Conservation (phyloP, 1,140 invertebrate species). For the Aphidius gifuensis region DNA sequence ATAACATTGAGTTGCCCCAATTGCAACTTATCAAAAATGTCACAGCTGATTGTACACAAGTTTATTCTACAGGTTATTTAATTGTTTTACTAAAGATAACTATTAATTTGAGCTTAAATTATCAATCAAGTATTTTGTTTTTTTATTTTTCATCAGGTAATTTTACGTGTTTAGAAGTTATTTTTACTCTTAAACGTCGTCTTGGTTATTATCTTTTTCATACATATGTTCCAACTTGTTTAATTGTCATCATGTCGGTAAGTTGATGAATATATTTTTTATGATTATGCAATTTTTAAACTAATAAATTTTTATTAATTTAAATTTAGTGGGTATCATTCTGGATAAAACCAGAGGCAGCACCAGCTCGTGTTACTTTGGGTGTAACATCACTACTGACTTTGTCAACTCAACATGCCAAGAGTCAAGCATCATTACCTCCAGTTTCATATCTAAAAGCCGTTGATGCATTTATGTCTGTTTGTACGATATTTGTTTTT, state of each 20-base stretch:
- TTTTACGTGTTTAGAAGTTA: constrained; percentile 83
- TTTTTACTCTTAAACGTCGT: constrained; percentile 80
- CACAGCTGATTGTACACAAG: constrained; percentile 84
- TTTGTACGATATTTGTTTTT: constrained; percentile 88
- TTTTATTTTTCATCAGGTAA: constrained; percentile 62
- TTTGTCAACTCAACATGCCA: constrained; percentile 86
- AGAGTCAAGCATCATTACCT: constrained; percentile 82
- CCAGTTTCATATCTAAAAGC: constrained; percentile 89
- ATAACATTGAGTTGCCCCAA: constrained; percentile 84
- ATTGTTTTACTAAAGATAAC: constrained; percentile 8
- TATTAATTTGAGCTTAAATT: not conserved
- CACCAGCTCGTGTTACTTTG: constrained; percentile 82
- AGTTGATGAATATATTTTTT: constrained; percentile 44
- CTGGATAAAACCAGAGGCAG: constrained; percentile 89
- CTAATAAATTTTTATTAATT: not conserved
- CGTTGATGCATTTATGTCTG: constrained; percentile 88
- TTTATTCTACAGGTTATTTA: constrained; percentile 74
- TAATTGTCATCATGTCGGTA: constrained; percentile 86
- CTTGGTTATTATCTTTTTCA: constrained; percentile 86
- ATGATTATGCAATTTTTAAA: not conserved
- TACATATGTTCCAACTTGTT: constrained; percentile 82
- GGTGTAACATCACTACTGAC: constrained; percentile 88
- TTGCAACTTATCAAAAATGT: constrained; percentile 79
- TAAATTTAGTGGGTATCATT: constrained; percentile 80
- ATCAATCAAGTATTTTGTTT: not conserved